These are phyloP conservation scores for Glomeris marginata DNA, from an alignment of 2,888 invertebrate species.

Conservation along the genomic window DNA sequence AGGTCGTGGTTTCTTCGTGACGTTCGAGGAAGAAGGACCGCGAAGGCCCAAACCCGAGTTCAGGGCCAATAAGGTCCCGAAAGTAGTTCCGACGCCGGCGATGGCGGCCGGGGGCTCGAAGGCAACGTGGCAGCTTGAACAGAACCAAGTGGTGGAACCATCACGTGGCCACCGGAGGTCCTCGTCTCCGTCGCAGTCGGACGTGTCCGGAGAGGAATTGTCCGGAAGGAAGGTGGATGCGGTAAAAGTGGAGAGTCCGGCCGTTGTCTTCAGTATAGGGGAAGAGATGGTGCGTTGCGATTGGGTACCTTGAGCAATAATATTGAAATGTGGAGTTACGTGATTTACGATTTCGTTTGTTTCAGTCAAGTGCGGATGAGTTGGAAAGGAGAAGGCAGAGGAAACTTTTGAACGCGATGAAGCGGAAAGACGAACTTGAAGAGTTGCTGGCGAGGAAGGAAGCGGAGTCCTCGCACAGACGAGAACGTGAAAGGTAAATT, in stretches of 20 bases:
- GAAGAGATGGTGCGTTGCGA: slow-evolving; percentile 48
- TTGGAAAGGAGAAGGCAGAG: slow-evolving; percentile 86
- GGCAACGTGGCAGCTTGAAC: slow-evolving; percentile 9
- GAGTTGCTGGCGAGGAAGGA: slow-evolving; percentile 71
- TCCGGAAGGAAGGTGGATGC: background rate
- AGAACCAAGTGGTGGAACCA: slow-evolving; percentile 1
- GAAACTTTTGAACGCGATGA: slow-evolving; percentile 74
- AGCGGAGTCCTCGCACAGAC: slow-evolving; percentile 55
- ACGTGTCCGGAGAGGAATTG: slow-evolving; percentile 3
- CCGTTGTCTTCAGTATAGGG: slow-evolving; percentile 43
- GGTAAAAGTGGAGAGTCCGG: slow-evolving; percentile 16
- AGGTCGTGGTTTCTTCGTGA: slow-evolving; percentile 60
- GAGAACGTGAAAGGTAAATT: slow-evolving; percentile 54
- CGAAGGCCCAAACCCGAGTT: slow-evolving; percentile 76
- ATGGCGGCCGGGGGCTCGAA: background rate
- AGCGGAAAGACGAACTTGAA: slow-evolving; percentile 80
- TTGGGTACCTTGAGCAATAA: slow-evolving; percentile 45
- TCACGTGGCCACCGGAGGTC: slow-evolving; percentile 5
- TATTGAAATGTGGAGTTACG: no score
- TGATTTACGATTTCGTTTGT: no score
- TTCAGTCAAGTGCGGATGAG: slow-evolving; percentile 68
- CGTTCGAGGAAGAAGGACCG: slow-evolving; percentile 64
- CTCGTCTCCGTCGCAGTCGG: slow-evolving; percentile 16
- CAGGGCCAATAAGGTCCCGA: slow-evolving; percentile 30
- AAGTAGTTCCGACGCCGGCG: slow-evolving; percentile 2